These are phyloP conservation scores for Eulemur albifrons DNA, from an alignment of 2,797 vertebrate species.

Conservation along the genomic window DNA sequence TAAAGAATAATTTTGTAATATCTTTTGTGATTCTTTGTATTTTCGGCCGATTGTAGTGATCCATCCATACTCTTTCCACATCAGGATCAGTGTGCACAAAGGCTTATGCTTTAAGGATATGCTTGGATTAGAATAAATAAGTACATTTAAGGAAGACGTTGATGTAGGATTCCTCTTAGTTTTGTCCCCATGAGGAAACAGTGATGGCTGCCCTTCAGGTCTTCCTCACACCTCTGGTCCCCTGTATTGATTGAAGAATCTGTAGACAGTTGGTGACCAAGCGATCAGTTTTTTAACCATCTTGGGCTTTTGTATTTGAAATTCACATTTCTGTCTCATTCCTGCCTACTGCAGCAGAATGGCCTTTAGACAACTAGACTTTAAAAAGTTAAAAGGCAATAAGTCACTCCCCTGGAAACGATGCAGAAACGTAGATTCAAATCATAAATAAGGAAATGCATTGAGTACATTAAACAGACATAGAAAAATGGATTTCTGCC, in stretches of 20 bases:
- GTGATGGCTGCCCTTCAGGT: neutral
- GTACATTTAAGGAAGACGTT: neutral
- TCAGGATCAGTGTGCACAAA: neutral
- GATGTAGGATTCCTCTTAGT: neutral
- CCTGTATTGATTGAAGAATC: neutral
- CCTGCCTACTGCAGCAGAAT: slow-evolving; percentile 12
- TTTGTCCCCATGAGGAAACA: neutral
- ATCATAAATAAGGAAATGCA: slow-evolving; percentile 62
- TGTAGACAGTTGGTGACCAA: neutral
- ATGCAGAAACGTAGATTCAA: neutral
- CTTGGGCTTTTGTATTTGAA: slow-evolving; percentile 1
- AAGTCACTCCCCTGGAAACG: slow-evolving; percentile 40
- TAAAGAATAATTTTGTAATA: neutral
- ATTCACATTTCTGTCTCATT: slow-evolving; percentile 40
- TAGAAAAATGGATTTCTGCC: slow-evolving; percentile 75
- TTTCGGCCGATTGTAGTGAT: neutral
- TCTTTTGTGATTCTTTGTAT: neutral
- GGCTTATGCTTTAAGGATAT: neutral
- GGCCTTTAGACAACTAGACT: slow-evolving; percentile 34
- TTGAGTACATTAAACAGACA: slow-evolving; percentile 64
- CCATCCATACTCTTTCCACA: neutral
- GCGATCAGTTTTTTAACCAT: slow-evolving; percentile 16
- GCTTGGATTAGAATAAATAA: neutral
- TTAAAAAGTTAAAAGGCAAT: slow-evolving; percentile 72
- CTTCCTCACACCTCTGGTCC: neutral